These are phyloP conservation scores for Drosophila monieri DNA, from an alignment of 2,888 invertebrate genomes.

Conservation along the genomic window DNA sequence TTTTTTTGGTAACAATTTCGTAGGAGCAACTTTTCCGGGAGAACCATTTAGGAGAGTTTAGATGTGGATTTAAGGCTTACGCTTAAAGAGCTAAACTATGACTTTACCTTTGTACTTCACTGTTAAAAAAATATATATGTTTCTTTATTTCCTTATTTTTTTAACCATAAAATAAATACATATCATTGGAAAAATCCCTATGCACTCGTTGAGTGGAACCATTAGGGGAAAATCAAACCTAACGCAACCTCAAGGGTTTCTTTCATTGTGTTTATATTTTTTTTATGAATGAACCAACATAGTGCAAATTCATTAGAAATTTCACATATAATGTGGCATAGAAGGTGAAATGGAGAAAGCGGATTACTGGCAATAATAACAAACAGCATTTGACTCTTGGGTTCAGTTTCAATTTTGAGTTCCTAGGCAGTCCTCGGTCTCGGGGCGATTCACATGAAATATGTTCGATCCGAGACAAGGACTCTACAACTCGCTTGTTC, in stretches of 20 bases:
- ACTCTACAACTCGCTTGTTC: conserved; percentile 38
- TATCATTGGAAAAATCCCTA: conserved; percentile 22
- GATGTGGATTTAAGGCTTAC: not conserved
- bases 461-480: conserved; percentile 27
- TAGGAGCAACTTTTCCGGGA: conserved; percentile 55
- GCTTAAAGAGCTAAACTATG: not conserved
- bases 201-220: conserved; percentile 45
- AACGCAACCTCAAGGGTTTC: conserved; percentile 17
- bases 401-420: conserved; percentile 19
- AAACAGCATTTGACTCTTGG: conserved; percentile 68
- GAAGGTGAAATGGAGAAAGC: conserved; percentile 24
- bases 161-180: conserved; percentile 15
- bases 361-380: conserved; percentile 58
- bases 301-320: conserved; percentile 71
- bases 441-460: conserved; percentile 57
- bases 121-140: not conserved
- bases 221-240: conserved; percentile 51
- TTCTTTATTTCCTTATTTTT: not conserved
- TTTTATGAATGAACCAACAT: conserved; percentile 72
- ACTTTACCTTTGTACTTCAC: not conserved
- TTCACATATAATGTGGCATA: conserved; percentile 30
- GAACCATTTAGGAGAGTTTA: conserved; percentile 10
- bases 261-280: conserved; percentile 24
- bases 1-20: conserved; percentile 60
- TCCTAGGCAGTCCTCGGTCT: conserved; percentile 22